Conservation (phyloP, 2,113 vertebrate species). For the Elgaria multicarinata region DNA sequence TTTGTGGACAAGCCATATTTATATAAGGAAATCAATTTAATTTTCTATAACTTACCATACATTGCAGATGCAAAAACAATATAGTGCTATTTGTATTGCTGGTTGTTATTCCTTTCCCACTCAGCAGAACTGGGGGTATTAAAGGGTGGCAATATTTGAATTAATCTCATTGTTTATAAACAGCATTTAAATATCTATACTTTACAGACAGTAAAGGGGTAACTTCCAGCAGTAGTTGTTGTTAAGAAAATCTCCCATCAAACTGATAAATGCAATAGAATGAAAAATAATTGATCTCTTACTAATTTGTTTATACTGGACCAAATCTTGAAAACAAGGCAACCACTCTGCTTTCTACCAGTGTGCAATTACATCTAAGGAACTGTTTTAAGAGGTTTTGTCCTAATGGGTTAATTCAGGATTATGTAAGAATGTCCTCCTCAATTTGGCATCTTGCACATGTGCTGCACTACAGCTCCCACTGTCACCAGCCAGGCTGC, state of each 20-base stretch:
- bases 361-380: constrained; percentile 45
- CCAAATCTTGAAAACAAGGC: constrained; percentile 58
- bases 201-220: constrained; percentile 53
- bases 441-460: neutral
- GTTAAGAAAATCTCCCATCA: constrained; percentile 45
- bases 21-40: constrained; percentile 33
- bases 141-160: constrained; percentile 66
- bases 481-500: neutral
- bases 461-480: neutral
- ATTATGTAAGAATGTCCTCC: constrained; percentile 13
- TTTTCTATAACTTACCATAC: constrained; percentile 23
- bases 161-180: constrained; percentile 71
- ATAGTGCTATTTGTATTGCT: too few species aligned
- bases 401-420: constrained; percentile 56
- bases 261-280: constrained; percentile 64
- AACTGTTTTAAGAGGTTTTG: constrained; percentile 45
- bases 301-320: constrained; percentile 51
- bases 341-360: constrained; percentile 45
- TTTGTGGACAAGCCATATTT: neutral
- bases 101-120: constrained; percentile 49
- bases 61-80: constrained; percentile 29
- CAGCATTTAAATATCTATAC: constrained; percentile 56
- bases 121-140: constrained; percentile 57
- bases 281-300: constrained; percentile 26
- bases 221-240: constrained; percentile 56